These are phyloP conservation scores for Dromococcyx pavoninus DNA, from an alignment of 2,797 vertebrate genomes.

Conservation along the genomic window DNA sequence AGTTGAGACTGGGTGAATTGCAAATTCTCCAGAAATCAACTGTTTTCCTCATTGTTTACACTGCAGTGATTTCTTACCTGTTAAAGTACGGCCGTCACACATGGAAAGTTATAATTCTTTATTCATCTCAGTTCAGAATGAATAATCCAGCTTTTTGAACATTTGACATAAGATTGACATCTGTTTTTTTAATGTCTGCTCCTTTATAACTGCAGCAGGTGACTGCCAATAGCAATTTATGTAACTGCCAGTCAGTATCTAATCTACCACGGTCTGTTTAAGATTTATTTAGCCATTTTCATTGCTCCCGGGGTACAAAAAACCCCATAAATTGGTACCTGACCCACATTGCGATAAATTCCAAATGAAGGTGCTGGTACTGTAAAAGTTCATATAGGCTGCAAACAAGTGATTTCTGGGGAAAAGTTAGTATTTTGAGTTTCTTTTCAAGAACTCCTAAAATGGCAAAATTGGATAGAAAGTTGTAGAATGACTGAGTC, in stretches of 20 bases:
- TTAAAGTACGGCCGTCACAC: neutral
- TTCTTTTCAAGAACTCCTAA: neutral
- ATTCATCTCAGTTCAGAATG: conserved; percentile 15
- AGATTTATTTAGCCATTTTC: neutral
- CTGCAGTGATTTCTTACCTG: neutral
- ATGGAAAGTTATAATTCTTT: neutral
- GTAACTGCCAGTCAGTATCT: neutral
- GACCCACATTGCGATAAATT: neutral
- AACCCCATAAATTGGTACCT: neutral
- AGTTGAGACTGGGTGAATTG: neutral
- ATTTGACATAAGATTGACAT: neutral
- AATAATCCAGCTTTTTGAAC: neutral
- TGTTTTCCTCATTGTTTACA: neutral
- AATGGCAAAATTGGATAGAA: neutral
- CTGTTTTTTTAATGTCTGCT: neutral
- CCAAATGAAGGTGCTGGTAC: conserved; percentile 6
- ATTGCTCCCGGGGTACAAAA: neutral
- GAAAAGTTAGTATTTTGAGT: neutral
- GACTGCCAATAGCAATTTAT: neutral
- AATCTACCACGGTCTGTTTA: neutral
- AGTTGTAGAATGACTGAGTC: neutral
- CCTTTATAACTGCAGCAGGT: neutral
- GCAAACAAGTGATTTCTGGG: neutral
- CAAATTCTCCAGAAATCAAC: neutral
- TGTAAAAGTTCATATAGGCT: neutral